Percentiles rank a stretch among this genome's conserved stretches.
phyloP scores from a whole-genome alignment of 2,888 invertebrate genomes.

The Trissoscelio sp. region DNA sequence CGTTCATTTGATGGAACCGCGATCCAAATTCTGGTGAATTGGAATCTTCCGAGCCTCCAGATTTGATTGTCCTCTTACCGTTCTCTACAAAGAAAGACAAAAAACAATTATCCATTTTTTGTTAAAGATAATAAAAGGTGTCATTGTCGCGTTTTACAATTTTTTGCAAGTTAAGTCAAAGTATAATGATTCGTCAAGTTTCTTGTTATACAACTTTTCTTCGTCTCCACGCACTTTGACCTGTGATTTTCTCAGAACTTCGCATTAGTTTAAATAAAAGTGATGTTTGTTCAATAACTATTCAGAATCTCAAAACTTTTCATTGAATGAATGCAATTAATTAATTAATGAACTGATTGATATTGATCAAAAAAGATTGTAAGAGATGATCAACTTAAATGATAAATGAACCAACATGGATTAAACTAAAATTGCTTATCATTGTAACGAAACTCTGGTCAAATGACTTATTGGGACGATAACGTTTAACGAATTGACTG shows the following conservation, averaged over 20 bases:
- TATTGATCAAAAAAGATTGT: background rate
- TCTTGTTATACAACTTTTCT: constrained; percentile 41
- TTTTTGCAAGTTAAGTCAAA: constrained; percentile 4
- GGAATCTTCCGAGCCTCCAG: constrained; percentile 79
- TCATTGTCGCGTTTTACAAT: constrained; percentile 38
- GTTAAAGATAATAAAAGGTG: background rate
- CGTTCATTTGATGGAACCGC: constrained; percentile 73
- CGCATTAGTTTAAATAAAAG: background rate
- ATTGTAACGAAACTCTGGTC: constrained; percentile 25
- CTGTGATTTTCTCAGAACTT: constrained; percentile 4
- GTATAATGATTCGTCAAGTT: too few species aligned
- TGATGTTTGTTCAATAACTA: background rate
- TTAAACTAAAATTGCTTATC: constrained; percentile 21
- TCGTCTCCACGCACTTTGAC: constrained; percentile 14
- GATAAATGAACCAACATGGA: constrained; percentile 13
- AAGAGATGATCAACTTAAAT: background rate
- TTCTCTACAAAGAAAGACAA: constrained; percentile 72
- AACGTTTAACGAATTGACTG: constrained; percentile 5
- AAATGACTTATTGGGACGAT: constrained; percentile 6
- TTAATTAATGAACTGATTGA: background rate
- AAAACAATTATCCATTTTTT: constrained; percentile 14
- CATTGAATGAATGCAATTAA: background rate
- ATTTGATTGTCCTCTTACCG: constrained; percentile 77
- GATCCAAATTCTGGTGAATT: constrained; percentile 62
- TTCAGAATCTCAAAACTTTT: background rate